Evolutionary conservation across 2,888 invertebrate species (phyloP), one percentile per base, ranked within the genome.

Genomic region (Operophtera brumata): DNA sequence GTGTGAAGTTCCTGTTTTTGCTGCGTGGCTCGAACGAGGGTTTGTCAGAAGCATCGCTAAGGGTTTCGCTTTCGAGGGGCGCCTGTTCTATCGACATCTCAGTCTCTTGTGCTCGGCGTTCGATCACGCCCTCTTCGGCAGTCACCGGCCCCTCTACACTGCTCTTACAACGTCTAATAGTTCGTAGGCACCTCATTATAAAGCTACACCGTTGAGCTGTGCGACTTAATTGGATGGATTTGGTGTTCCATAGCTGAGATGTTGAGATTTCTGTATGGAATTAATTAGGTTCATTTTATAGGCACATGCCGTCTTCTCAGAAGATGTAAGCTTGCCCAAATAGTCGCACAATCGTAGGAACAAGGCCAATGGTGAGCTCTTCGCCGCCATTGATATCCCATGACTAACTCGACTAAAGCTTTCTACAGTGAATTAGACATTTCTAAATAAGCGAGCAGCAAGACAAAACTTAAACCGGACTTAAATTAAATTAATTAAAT

Each of bases 61-160:
- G 67, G 61, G 63, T 63, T 59, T 40, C 25, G 59, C 54, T 32
- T 54, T 66, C 57, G 52, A 65, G 59, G 45, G 61, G 61, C 66
- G 67, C 72, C 71, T 78, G 78, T 71, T 69, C 71, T 78, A 77
- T 78, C 78, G 69, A 64, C 69, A 72, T 76, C 78, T 71, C 65
- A 43, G 62, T 65, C 63, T 61, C 67, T 40, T 43, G 54, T 12
- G 13, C 13, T 13, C 54, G 55, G 55, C 67, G 67, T 62, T 71
- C 75, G 64, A 71, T 73, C 70, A 70, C 71, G 67, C 53, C 66
- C 73, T 52, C 78, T 77, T 61, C 64, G 48, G 12, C 65, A 75
- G 78, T 73, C 75, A 71, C 59, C 67, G 73, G 64, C 73, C 71
- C 70, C 69, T 59, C 76, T 77, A 67, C 61, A 68, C 55, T 47